Conservation (phyloP, 1,140 invertebrate genomes). For the Probaryconus sp. region DNA sequence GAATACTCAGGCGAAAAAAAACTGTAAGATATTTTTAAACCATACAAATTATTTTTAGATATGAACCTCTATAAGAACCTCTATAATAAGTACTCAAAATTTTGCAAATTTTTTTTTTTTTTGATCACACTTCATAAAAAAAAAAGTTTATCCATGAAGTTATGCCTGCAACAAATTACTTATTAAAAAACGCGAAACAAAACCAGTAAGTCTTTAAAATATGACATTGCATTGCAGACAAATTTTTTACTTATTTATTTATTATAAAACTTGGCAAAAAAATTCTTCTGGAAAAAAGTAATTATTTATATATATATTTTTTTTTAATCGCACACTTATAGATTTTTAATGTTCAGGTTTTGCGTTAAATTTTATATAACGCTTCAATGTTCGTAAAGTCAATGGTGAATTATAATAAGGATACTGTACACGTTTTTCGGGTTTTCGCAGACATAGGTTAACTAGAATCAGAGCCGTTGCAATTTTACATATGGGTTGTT, state of each 20-base stretch:
- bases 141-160: too few relatives aligned
- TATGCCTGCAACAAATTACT: too few relatives aligned
- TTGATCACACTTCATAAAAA: too few relatives aligned
- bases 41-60: too few relatives aligned
- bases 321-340: conserved; percentile 26
- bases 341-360: conserved; percentile 22
- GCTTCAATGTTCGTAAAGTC: conserved; percentile 2
- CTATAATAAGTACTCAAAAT: too few relatives aligned
- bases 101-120: too few relatives aligned
- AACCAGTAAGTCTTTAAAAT: conserved; percentile 11
- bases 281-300: conserved; percentile 35
- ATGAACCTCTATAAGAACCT: too few relatives aligned
- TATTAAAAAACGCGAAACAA: conserved; percentile 21
- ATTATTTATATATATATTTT: conserved; percentile 27
- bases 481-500: conserved; percentile 9
- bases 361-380: conserved; percentile 30
- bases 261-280: conserved; percentile 12
- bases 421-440: conserved; percentile 23
- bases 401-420: conserved; percentile 21
- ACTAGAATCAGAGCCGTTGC: background rate
- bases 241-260: conserved; percentile 16
- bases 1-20: too few relatives aligned
- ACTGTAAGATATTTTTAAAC: too few relatives aligned
- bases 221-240: conserved; percentile 30
- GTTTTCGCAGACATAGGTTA: conserved; percentile 7